phyloP scores from a whole-genome alignment of 2,797 vertebrate species.

The Pipistrellus pygmaeus region DNA sequence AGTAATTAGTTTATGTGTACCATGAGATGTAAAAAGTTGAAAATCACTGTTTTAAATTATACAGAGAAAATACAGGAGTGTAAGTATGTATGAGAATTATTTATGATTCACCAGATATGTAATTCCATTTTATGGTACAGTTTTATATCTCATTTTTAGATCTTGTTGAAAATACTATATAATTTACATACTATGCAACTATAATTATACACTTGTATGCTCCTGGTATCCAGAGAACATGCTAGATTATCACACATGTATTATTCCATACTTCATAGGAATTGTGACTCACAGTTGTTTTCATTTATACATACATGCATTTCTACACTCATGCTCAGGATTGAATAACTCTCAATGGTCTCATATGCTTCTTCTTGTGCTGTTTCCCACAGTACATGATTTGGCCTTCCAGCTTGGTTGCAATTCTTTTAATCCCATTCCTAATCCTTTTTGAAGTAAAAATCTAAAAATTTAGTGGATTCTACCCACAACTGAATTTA shows the following conservation, averaged over 20 bases:
- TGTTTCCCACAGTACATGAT: neutral
- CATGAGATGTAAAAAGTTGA: neutral
- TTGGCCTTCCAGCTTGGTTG: neutral
- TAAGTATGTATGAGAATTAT: neutral
- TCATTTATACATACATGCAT: neutral
- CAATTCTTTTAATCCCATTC: neutral
- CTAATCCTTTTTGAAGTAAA: neutral
- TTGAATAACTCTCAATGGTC: neutral
- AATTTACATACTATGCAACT: neutral
- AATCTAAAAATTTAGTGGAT: neutral
- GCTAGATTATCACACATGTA: neutral
- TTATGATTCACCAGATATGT: neutral
- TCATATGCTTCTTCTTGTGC: neutral
- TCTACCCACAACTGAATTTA: neutral
- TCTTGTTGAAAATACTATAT: neutral
- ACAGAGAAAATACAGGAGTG: neutral
- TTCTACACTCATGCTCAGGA: neutral
- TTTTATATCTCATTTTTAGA: slow-evolving; percentile 21
- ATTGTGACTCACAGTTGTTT: neutral
- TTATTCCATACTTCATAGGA: neutral
- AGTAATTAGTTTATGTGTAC: neutral
- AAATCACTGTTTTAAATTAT: neutral
- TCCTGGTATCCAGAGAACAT: neutral
- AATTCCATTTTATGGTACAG: neutral
- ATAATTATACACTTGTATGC: neutral